phyloP scores from a whole-genome alignment of 92 coral and sea anemone genomes.

The Palythoa heliodiscus region DNA sequence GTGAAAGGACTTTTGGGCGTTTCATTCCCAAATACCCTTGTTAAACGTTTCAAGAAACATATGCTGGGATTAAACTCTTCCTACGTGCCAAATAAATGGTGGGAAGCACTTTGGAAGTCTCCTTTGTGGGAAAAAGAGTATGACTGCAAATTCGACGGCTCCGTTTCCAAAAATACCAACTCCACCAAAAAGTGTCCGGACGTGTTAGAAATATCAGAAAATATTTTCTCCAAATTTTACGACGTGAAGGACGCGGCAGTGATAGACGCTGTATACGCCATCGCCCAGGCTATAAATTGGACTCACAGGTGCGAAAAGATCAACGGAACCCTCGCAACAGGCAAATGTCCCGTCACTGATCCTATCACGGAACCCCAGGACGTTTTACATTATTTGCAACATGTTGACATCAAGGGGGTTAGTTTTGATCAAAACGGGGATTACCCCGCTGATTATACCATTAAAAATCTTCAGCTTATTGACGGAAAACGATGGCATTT shows the following conservation, averaged over 20 bases:
- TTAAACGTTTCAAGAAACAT: conserved; percentile 53
- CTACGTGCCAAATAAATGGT: conserved; percentile 70
- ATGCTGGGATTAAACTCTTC: conserved; percentile 54
- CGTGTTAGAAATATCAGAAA: conserved; percentile 47
- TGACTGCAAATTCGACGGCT: conserved; percentile 53
- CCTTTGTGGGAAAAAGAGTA: conserved; percentile 48
- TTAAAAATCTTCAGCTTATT: conserved; percentile 63
- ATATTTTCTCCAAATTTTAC: conserved; percentile 47
- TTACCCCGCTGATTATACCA: conserved; percentile 55
- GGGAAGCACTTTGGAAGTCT: conserved; percentile 70
- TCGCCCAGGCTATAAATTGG: conserved; percentile 88
- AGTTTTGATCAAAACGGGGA: conserved; percentile 80
- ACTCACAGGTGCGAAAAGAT: conserved; percentile 59
- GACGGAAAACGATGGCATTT: conserved; percentile 61
- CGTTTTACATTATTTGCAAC: conserved; percentile 55
- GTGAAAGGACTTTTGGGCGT: conserved; percentile 80
- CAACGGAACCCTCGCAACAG: conserved; percentile 26
- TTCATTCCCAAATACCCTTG: conserved; percentile 59
- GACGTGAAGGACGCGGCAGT: conserved; percentile 72
- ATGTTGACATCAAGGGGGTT: conserved; percentile 51
- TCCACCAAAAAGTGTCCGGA: conserved; percentile 49
- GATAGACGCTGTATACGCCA: conserved; percentile 86
- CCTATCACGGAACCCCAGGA: conserved; percentile 58
- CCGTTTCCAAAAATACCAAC: conserved; percentile 7
- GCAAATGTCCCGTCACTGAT: conserved; percentile 53